Evolutionary conservation across 1,140 invertebrate genomes (phyloP).

Genomic region (Drosophila parvula): DNA sequence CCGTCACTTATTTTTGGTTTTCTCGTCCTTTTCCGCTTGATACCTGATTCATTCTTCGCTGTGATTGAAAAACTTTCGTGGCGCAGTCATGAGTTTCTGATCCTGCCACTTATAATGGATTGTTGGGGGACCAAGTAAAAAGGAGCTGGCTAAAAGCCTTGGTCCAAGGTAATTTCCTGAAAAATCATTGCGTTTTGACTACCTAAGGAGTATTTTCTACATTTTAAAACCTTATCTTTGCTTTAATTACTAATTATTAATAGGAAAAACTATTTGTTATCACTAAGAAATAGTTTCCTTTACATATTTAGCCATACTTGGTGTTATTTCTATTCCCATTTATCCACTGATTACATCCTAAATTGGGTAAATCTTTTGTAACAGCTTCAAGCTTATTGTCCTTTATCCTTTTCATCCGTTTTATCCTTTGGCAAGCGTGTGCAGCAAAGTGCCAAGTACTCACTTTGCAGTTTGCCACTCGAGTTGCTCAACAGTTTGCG

Average conservation of each 20-base stretch:
- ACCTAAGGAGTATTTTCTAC: too few relatives aligned
- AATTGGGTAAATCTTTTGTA: conserved; percentile 9
- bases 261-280: background rate
- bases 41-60: conserved; percentile 38
- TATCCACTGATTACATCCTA: conserved; percentile 1
- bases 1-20: conserved; percentile 1
- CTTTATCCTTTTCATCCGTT: background rate
- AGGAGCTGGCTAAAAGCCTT: background rate
- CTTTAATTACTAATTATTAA: background rate
- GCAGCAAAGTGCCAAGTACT: conserved; percentile 45
- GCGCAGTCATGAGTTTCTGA: conserved; percentile 39
- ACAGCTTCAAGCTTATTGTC: background rate
- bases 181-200: too few relatives aligned
- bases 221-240: background rate
- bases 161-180: too few relatives aligned
- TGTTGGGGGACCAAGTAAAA: background rate
- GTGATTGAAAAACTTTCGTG: conserved; percentile 74
- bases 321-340: background rate
- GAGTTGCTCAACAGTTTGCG: conserved; percentile 46
- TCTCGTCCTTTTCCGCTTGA: conserved; percentile 3
- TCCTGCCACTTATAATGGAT: conserved; percentile 21
- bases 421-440: conserved; percentile 27
- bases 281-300: background rate
- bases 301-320: background rate
- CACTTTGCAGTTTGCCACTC: conserved; percentile 52